Conservation (phyloP, 2,113 vertebrate genomes). For the Eupsittula cactorum region DNA sequence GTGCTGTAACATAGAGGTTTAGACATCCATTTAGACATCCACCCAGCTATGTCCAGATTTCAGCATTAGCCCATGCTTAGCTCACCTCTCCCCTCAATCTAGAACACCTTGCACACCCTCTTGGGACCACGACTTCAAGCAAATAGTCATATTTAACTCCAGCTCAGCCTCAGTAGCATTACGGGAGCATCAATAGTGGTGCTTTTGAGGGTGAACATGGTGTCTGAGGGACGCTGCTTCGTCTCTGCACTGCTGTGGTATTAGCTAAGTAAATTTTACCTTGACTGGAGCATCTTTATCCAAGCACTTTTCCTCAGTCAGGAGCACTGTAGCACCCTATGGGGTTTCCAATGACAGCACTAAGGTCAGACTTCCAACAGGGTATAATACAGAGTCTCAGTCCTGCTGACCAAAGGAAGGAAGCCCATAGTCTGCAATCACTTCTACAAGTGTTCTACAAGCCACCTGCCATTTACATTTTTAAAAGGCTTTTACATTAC, state of each 20-base stretch:
- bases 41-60: not conserved
- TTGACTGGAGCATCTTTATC: not conserved
- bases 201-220: not conserved
- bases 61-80: not conserved
- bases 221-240: no score
- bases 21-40: not conserved
- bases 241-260: not conserved
- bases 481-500: not conserved
- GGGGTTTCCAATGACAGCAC: not conserved
- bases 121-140: not conserved
- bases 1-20: not conserved
- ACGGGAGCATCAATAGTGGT: fast-evolving
- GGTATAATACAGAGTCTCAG: no score
- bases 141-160: not conserved
- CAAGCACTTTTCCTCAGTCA: not conserved
- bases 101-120: not conserved
- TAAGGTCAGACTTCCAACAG: not conserved
- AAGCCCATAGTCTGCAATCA: not conserved
- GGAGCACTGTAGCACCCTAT: not conserved
- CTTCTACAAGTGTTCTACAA: not conserved
- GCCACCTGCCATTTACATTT: not conserved
- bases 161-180: not conserved
- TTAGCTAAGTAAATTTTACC: not conserved
- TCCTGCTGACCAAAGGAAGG: not conserved
- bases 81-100: not conserved